Base-by-base conservation (phyloP, 2,113 vertebrate species). In the Grantiella picta region DNA sequence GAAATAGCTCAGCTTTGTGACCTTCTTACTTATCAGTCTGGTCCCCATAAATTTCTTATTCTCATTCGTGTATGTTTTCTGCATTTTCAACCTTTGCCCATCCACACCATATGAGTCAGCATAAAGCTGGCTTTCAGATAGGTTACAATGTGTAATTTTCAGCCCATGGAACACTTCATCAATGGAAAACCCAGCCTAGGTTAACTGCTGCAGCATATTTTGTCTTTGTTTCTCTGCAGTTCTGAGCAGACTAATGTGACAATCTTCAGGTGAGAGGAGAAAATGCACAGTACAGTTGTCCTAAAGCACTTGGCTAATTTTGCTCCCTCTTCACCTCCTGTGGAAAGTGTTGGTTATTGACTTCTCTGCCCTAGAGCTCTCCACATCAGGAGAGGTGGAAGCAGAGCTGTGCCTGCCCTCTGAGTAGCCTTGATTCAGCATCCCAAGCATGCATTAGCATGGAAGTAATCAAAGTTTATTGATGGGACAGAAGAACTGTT, bases 71-170 rank as follows among this genome's bases (percentile, higher is more conserved):
- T 47, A 28, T 24, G 4, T 65, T 45, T 56, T 71, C 18, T 56
- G 5, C n/a, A 12, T 77, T 81, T 77, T 54, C 35, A 81, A 24
- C 8, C 12, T 53, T 69, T 73, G 25, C 6, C 9, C 20, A 60
- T 36, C 25, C 21, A 36, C 29, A 69, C 4, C 14, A 10, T 28
- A 11, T 0, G 0, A 38, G 45, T 28, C 28, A 77, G 28, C 7
- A 24, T 21, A 71, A 50, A 15, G 27, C 11, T 70, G 44, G 12
- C 16, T 81, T 66, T 90, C 64, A 64, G 15, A 11, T 42, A 28
- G 0, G 0, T 50, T 56, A 25, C n/a, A 24, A n/a, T 29, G 24
- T 21, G 9, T 27, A 10, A 31, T 23, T 35, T 63, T 72, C n/a
- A 77, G 23, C 49, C 40, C 14, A 15, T 0, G 1, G 36, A 47